These are phyloP conservation scores for Rhagium mordax DNA, from an alignment of 2,888 invertebrate genomes.

Conservation along the genomic window DNA sequence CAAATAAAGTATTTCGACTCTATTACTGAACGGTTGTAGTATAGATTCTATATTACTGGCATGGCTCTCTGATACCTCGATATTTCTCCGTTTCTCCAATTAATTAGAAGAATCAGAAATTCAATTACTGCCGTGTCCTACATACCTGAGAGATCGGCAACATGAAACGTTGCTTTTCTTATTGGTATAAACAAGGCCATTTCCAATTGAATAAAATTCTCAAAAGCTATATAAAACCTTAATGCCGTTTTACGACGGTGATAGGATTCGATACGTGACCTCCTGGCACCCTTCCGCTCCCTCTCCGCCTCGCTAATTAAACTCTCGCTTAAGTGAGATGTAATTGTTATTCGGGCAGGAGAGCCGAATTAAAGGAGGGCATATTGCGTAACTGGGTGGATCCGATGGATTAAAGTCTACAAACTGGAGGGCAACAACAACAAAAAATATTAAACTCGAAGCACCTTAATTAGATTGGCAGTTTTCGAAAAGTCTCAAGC, in stretches of 20 bases:
- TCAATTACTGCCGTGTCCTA: neutral
- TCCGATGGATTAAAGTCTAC: conserved; percentile 31
- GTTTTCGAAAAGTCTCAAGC: neutral
- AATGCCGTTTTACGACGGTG: conserved; percentile 39
- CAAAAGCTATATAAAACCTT: conserved; percentile 32
- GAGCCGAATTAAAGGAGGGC: conserved; percentile 30
- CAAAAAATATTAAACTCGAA: conserved; percentile 13
- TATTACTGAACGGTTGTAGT: neutral
- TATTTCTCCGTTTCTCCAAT: neutral
- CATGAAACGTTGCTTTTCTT: conserved; percentile 10
- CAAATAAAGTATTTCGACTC: no score
- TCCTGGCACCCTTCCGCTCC: conserved; percentile 23
- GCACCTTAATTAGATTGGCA: conserved; percentile 6
- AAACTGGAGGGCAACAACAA: conserved; percentile 9
- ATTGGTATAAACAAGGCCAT: conserved; percentile 28
- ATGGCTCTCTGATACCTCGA: neutral
- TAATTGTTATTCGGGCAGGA: conserved; percentile 55
- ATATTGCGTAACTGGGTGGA: conserved; percentile 23
- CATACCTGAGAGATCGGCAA: conserved; percentile 19
- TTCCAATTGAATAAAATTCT: conserved; percentile 42
- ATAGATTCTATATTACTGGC: neutral
- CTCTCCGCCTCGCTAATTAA: conserved; percentile 53
- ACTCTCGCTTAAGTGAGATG: conserved; percentile 54
- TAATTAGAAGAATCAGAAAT: conserved; percentile 27
- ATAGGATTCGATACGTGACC: conserved; percentile 43